Base-by-base conservation (phyloP, 2,113 vertebrate species). In the Strigops habroptila region DNA sequence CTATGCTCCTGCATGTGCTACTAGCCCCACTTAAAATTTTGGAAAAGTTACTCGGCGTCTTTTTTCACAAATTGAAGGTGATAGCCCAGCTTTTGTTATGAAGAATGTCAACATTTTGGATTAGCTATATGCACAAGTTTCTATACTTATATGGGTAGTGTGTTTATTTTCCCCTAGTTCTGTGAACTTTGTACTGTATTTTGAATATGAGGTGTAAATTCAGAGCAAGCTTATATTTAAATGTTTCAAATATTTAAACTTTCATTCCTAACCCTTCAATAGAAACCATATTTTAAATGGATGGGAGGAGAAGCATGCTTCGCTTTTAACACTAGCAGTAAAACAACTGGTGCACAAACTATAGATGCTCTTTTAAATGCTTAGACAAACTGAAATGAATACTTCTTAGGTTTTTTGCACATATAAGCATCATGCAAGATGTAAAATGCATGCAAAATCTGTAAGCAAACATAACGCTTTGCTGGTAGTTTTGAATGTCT, bases 381-480 rank as follows among this genome's bases (percentile, higher is more conserved):
- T 53, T 68, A 41, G 7, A 51, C 39, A 84, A 83, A 43, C 25
- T 39, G 30, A 91, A 84, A 79, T 71, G 84, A 68, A 68, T 35
- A n/a, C 3, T 43, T 18, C 3, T 4, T 11, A 3, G 4, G 1
- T 1, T 18, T 78, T 78, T 71, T 48, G 12, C 46, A 12, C 25
- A 23, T 44, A 28, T 18, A 63, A 63, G 39, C 49, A 39, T 73
- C 44, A n/a, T 17, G 8, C 2, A 3, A 30, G 22, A 13, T 89
- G 7, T 82, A 59, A 75, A 75, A 15, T 31, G 19, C 43, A 28
- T 82, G 49, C 39, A 73, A 57, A 69, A 16, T 35, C 27, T 46
- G 11, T 44, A 87, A 79, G 70, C 48, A 75, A 82, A 46, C 25
- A 7, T 62, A 51, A n/a, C 68, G 27, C 18, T 84, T 86, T 92